phyloP scores from a whole-genome alignment of 2,888 invertebrate genomes.

The Ariolimax columbianus region DNA sequence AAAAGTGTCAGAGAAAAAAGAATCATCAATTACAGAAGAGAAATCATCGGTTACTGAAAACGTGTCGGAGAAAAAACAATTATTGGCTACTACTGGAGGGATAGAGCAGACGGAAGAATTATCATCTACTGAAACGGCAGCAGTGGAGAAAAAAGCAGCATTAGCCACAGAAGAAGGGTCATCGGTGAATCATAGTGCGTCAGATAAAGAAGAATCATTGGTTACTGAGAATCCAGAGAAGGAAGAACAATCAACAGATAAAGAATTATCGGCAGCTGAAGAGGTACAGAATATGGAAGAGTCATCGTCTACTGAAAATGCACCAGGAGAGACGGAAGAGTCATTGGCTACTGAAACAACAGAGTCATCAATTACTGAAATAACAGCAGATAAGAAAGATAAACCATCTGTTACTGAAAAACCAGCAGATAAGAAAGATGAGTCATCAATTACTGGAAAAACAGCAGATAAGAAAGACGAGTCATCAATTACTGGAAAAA shows the following conservation, averaged over 20 bases:
- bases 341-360: not conserved
- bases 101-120: too few relatives aligned
- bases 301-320: not conserved
- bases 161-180: not conserved
- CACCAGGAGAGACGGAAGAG: not conserved
- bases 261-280: too few relatives aligned
- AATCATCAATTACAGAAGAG: too few relatives aligned
- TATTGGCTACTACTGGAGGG: too few relatives aligned
- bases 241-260: too few relatives aligned
- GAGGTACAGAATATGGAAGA: too few relatives aligned
- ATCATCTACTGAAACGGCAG: not conserved
- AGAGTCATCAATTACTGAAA: not conserved
- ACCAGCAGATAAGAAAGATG: not conserved
- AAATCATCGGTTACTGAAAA: not conserved
- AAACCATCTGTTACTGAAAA: not conserved
- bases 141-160: not conserved
- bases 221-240: too few relatives aligned
- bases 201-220: too few relatives aligned
- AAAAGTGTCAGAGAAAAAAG: not conserved
- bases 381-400: not conserved
- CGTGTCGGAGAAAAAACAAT: not conserved
- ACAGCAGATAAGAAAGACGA: not conserved
- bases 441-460: too few relatives aligned
- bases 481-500: too few relatives aligned
- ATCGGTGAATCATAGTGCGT: too few relatives aligned